Base-by-base conservation (phyloP, 2,888 invertebrate species). In the Hydrotaea cyrtoneurina region DNA sequence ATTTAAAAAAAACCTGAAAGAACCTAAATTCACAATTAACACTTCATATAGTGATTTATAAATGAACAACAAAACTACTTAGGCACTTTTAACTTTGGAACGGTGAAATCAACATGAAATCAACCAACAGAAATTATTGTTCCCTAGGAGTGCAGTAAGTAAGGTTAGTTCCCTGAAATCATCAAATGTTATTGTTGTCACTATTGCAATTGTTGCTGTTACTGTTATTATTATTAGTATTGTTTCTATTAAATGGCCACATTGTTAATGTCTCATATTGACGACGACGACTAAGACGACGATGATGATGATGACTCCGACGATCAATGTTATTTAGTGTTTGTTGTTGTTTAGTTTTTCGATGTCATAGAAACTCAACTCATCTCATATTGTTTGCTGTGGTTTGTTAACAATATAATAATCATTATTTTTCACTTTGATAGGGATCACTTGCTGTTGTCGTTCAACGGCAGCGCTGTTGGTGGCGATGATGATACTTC, bases 121-220 rank as follows among this genome's bases (percentile, higher is more conserved):
- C 15, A 15, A 59, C 23, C 8, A 26, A 15, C 10, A 59, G 26
- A 59, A 23, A 59, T 59, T 59, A 59, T 13, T 13, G 7, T 23
- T 59, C 36, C 31, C 64, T 64, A 31, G 31, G 26, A 62, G 0
- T 13, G 31, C 36, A 36, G 36, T 64, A 31, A 21, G 15, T 31
- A 17, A 36, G 36, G 36, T 69, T 69, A 59, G 46, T 83, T 81
- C 81, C 80, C 78, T 73, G 78, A 73, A 85, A 78, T 73, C 57
- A 85, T 78, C 73, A 80, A 77, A 82, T 75, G 71, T 80, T 80
- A 80, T 82, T 82, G 57, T 39, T 74, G 57, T 36, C 13, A 39
- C 39, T 74, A 21, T 74, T 26, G 59, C 39, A 50, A 13, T 50
- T 57, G 71, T 71, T 10, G 53, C 66, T 80, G 72, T 76, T 78